phyloP scores from a whole-genome alignment of 2,113 vertebrate genomes.

The Tragelaphus strepsiceros region DNA sequence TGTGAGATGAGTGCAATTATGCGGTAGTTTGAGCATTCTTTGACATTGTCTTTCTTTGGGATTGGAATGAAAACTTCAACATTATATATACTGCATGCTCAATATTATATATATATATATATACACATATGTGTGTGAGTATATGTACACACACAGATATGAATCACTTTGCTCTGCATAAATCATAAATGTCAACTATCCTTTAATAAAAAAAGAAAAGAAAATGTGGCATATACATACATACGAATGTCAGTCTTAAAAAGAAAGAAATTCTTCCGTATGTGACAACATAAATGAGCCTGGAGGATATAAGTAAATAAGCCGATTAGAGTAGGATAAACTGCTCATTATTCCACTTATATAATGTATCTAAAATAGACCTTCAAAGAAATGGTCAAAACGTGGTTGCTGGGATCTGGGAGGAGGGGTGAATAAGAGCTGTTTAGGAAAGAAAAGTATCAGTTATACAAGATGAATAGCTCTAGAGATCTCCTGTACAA shows the following conservation, averaged over 20 bases:
- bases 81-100: too few species aligned
- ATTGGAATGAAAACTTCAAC: too few species aligned
- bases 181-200: neutral
- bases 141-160: too few species aligned
- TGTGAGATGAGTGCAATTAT: too few species aligned
- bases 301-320: neutral
- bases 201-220: neutral
- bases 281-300: neutral
- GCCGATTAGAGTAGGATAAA: neutral
- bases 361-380: too few species aligned
- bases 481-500: neutral
- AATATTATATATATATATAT: too few species aligned
- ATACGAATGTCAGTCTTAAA: neutral
- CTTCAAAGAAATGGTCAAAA: neutral
- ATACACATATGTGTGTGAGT: too few species aligned
- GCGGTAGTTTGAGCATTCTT: too few species aligned
- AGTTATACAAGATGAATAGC: neutral
- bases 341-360: too few species aligned
- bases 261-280: neutral
- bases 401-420: neutral
- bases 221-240: neutral
- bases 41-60: too few species aligned
- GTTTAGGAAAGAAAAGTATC: neutral
- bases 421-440: neutral
- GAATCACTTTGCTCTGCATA: neutral